A percentile compares a stretch with the other conserved stretches of the same genome.
These are phyloP conservation scores for Holothuria scabra DNA, from an alignment of 53 echinoderm and acorn worm genomes.

Conservation along the genomic window DNA sequence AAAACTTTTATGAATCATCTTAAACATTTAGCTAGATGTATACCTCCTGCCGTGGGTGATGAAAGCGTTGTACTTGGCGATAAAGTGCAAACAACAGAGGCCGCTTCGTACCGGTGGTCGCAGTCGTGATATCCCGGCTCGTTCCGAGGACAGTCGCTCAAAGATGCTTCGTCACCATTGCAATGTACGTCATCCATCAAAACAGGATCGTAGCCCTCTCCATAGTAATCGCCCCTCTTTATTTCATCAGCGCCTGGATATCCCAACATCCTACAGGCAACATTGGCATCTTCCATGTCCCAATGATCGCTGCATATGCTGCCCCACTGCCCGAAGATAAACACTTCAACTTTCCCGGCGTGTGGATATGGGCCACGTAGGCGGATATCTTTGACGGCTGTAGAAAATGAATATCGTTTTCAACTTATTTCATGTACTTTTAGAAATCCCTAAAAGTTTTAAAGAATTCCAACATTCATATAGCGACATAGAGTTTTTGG, in stretches of 20 bases:
- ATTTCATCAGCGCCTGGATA: conserved; percentile 30
- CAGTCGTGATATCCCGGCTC: conserved; percentile 19
- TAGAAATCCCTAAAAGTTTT: too few species aligned
- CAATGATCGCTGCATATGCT: conserved; percentile 23
- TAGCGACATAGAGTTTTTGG: too few species aligned
- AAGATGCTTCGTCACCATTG: conserved; percentile 4
- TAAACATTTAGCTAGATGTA: too few species aligned
- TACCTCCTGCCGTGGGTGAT: not conserved
- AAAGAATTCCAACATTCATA: too few species aligned
- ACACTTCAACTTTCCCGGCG: conserved; percentile 23
- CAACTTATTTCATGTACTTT: too few species aligned
- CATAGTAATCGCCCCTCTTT: conserved; percentile 19
- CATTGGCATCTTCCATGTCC: conserved; percentile 31
- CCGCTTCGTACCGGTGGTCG: conserved; percentile 32
- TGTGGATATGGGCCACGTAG: not conserved
- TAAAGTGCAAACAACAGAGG: not conserved
- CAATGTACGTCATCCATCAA: conserved; percentile 37
- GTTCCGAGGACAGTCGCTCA: conserved; percentile 29
- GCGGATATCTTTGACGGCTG: too few species aligned
- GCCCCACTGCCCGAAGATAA: conserved; percentile 9
- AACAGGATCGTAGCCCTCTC: conserved; percentile 15
- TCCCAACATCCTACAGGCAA: conserved; percentile 23
- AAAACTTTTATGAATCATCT: too few species aligned
- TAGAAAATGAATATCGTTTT: too few species aligned
- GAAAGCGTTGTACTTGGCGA: not conserved